Base-by-base conservation (phyloP, 2,113 vertebrate species). In the Pygoscelis adeliae region DNA sequence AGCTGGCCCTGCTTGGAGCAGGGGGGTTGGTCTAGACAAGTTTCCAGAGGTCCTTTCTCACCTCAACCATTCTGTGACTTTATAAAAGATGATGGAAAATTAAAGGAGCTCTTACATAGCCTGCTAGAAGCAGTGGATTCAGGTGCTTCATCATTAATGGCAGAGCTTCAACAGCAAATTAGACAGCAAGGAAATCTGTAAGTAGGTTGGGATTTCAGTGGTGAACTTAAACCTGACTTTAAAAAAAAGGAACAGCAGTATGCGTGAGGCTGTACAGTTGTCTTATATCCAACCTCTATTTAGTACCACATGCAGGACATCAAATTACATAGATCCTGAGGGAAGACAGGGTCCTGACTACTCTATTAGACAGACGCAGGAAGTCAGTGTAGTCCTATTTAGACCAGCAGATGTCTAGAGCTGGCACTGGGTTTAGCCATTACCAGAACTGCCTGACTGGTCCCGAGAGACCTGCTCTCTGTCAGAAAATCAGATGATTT, bases 261-360 rank as follows among this genome's bases (percentile, higher is more conserved):
- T 16, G 19, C 0, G 0, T 69, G 21, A 95, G 34, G 15, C 7
- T 52, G 3, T 63, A 9, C 2, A 0, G 7, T 15, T 69, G 36
- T 42, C 36, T 56, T 83, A 8, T 26, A 36, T 83, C 72, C 94
- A 65, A 70, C 19, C 32, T 58, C 11, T 11, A 11, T 65, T 59
- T 84, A 23, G 12, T 69, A 65, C 11, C 6, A 42, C 38, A 61
- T 36, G 13, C 19, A 87, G 44, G 42, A 50, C 30, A 42, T 32
- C 26, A 62, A 52, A 71, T 71, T 7, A 13, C 25, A 19, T 7
- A n/a, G 15, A 32, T 56, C 44, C 44, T 79, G 46, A 70, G 30
- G 46, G 50, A 89, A 66, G 25, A 74, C 23, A 67, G 44, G 4
- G 13, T 70, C 32, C 50, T 86, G 49, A 36, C 13, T 65, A 6